These are phyloP conservation scores for Callithrix jacchus DNA, from an alignment of 2,113 vertebrate species.

Conservation along the genomic window DNA sequence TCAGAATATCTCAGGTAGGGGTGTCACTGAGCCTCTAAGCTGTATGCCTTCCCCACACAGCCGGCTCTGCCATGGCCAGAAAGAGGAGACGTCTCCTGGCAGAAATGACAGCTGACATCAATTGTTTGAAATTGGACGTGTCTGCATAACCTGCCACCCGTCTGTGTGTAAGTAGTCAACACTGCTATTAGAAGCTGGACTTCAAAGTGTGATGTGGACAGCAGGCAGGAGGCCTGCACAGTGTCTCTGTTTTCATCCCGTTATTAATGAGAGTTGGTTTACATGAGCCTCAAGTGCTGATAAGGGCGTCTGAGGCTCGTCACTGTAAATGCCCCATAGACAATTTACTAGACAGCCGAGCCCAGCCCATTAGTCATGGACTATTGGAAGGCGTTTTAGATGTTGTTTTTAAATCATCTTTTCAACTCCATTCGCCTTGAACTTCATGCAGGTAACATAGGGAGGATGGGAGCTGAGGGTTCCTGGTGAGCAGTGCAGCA, in stretches of 20 bases:
- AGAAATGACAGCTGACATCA: slow-evolving; percentile 35
- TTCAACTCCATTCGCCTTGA: slow-evolving; percentile 76
- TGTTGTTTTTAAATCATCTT: slow-evolving; percentile 66
- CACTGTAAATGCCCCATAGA: slow-evolving; percentile 74
- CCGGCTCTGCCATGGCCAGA: not conserved
- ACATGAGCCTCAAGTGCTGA: slow-evolving; percentile 80
- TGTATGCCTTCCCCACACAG: not conserved
- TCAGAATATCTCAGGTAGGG: not conserved
- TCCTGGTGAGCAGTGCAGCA: rapidly evolving
- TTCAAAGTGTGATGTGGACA: slow-evolving; percentile 73
- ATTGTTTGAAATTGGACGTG: slow-evolving; percentile 56
- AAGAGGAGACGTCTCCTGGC: not conserved
- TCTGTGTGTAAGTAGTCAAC: slow-evolving; percentile 62
- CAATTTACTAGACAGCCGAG: slow-evolving; percentile 81
- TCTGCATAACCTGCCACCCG: slow-evolving; percentile 55
- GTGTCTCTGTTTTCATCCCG: slow-evolving; percentile 51
- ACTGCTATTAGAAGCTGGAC: slow-evolving; percentile 78
- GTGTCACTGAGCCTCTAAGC: not conserved
- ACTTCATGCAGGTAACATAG: slow-evolving; percentile 69
- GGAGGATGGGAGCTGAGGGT: slow-evolving; percentile 1
- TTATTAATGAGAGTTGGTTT: slow-evolving; percentile 79
- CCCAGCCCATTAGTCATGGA: slow-evolving; percentile 81
- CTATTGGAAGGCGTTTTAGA: slow-evolving; percentile 78
- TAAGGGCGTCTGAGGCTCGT: slow-evolving; percentile 80
- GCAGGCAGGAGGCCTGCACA: slow-evolving; percentile 73